Evolutionary conservation across 2,113 vertebrate genomes (phyloP).

Genomic region (Rhabdomys dilectus): DNA sequence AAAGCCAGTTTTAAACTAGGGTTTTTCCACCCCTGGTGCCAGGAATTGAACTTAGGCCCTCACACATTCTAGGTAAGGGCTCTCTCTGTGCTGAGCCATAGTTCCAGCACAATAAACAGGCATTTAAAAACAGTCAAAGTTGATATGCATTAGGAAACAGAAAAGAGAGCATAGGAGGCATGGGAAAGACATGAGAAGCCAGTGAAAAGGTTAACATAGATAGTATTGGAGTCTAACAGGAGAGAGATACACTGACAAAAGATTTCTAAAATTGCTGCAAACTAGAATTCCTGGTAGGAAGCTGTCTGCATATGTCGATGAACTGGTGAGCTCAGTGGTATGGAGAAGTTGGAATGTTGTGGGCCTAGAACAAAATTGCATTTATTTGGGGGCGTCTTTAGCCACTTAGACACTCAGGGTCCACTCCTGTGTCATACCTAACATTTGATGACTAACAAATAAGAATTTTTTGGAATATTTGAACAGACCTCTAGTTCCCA

Average conservation of each 20-base stretch:
- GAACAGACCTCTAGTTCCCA: not conserved
- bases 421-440: not conserved
- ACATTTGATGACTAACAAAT: not conserved
- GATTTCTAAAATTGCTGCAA: not conserved
- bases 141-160: not conserved
- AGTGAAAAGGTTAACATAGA: slow-evolving; percentile 33
- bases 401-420: not conserved
- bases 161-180: not conserved
- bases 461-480: not conserved
- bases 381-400: not conserved
- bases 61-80: not conserved
- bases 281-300: not conserved
- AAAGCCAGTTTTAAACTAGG: not conserved
- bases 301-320: not conserved
- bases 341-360: not conserved
- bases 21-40: not conserved
- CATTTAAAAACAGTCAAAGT: slow-evolving; percentile 27
- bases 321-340: not conserved
- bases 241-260: not conserved
- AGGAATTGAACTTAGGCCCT: not conserved
- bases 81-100: not conserved
- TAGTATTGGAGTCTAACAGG: not conserved
- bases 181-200: not conserved
- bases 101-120: not conserved
- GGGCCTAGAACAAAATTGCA: not conserved